These are phyloP conservation scores for Eulemur macaco DNA, from an alignment of 2,113 vertebrate species.

Conservation along the genomic window DNA sequence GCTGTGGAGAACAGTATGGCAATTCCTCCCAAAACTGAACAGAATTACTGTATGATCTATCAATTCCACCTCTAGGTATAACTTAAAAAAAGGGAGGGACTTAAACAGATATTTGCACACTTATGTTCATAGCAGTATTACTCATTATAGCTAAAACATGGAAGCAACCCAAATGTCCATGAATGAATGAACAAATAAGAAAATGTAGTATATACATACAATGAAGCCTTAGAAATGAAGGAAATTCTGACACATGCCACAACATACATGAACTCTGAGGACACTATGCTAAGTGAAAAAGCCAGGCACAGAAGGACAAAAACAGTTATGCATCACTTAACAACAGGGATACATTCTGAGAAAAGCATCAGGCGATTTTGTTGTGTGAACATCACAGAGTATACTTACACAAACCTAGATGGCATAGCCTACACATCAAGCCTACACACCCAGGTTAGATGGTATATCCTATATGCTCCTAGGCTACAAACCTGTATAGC, in stretches of 20 bases:
- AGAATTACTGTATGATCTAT: not conserved
- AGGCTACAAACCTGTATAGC: not conserved
- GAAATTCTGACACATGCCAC: not conserved
- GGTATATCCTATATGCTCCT: not conserved
- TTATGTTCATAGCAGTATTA: not conserved
- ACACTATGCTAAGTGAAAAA: conserved; percentile 19
- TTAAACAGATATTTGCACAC: not conserved
- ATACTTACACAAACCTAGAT: not conserved
- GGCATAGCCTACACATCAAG: not conserved
- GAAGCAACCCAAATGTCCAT: not conserved
- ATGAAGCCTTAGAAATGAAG: not conserved
- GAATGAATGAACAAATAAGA: not conserved
- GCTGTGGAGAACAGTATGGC: not conserved
- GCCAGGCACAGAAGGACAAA: not conserved
- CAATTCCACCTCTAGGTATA: not conserved
- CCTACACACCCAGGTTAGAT: not conserved
- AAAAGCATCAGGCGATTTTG: not conserved
- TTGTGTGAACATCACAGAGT: not conserved
- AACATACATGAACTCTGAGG: not conserved
- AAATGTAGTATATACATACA: not conserved
- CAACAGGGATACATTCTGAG: not conserved
- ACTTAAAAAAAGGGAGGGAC: not conserved
- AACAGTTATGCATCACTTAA: not conserved
- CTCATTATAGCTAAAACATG: not conserved
- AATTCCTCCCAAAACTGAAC: not conserved